A percentile compares a stretch with the other conserved stretches of the same genome.
Conservation (phyloP, 2,797 vertebrate species). For the Babyrousa celebensis region DNA sequence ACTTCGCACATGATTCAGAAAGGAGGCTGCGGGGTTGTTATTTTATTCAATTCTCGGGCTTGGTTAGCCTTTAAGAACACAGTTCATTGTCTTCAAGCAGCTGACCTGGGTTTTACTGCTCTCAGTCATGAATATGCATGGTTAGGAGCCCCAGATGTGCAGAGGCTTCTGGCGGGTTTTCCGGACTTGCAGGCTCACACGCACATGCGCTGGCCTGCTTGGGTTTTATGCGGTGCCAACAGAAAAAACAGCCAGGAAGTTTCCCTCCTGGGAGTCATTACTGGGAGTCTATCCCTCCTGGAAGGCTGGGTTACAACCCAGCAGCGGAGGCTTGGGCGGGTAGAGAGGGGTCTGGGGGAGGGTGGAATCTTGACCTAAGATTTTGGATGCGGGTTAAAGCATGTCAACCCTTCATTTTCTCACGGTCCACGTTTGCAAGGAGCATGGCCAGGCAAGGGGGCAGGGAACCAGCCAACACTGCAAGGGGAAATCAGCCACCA, state of each 20-base stretch:
- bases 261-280: neutral
- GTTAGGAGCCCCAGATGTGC: constrained; percentile 63
- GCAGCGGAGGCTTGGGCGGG: neutral
- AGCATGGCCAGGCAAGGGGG: neutral
- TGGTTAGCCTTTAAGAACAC: neutral
- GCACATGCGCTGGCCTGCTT: neutral
- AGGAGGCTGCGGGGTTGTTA: neutral
- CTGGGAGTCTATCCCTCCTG: neutral
- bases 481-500: constrained; percentile 76
- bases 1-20: neutral
- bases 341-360: neutral
- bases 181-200: neutral
- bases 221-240: neutral
- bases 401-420: accelerated
- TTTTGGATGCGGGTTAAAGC: neutral
- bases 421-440: neutral
- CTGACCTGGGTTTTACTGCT: constrained; percentile 62
- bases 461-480: neutral
- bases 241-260: neutral
- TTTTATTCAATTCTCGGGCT: neutral
- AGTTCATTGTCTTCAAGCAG: neutral
- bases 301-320: neutral
- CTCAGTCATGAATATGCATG: neutral
- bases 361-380: constrained; percentile 51
- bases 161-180: constrained; percentile 66